Evolutionary conservation across 2,888 invertebrate genomes (phyloP), one percentile per base, ranked within the genome.

Genomic region (Eupsilia transversa): DNA sequence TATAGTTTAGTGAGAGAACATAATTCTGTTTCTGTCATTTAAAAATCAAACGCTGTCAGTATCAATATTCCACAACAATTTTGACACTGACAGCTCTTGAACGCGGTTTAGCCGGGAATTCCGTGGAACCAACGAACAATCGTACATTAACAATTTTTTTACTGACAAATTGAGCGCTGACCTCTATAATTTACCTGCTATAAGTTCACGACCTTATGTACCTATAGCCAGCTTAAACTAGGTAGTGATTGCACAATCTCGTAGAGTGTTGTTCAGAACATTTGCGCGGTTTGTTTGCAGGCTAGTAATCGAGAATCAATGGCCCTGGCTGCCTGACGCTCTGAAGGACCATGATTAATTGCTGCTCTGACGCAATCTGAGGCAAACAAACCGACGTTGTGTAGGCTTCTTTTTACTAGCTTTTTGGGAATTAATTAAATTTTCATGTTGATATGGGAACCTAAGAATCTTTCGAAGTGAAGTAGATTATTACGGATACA

Each of bases 231-330:
- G 33, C n/a, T n/a, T 7, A 10, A 12, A 14, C 30, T 14, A 46
- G n/a, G n/a, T n/a, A n/a, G 38, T 57, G 69, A 69, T 59, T 43
- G 17, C 38, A 69, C 49, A 79, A 71, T 61, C 54, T 30, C 59
- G 14, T 46, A 68, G 56, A 74, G 68, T 69, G 69, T 35, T 30
- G 54, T 56, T 41, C 43, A 71, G 67, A 72, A 77, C 68, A 75
- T 74, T 71, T 77, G 52, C 35, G 20, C 30, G 7, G 67, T 41
- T 60, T 90, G 89, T 91, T 89, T 89, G 85, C 70, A n/a, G 68
- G 82, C 68, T 46, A 80, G 74, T 92, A 93, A 93, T 92, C 88
- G 92, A 92, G 88, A 91, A 90, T 92, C 92, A 91, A 93, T 92
- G 91, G 79, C 79, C 87, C 78, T 88, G 89, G 80, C 71, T 54